Evolutionary conservation across 2,888 invertebrate genomes (phyloP).

Genomic region (Frankliniella intonsa): DNA sequence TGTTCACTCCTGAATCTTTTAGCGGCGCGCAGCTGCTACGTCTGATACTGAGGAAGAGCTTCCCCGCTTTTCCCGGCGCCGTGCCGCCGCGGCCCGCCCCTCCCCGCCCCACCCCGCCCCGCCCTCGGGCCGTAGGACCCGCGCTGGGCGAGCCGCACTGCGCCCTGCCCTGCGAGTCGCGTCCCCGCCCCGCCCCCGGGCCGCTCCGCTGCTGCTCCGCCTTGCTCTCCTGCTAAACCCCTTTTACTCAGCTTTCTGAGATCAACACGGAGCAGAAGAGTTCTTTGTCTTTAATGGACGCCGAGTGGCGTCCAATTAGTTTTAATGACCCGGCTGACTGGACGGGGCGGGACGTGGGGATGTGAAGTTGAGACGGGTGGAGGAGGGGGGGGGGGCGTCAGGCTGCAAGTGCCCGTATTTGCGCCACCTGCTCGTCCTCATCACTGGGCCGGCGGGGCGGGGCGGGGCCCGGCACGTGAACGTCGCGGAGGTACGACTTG

Average conservation of each 20-base stretch:
- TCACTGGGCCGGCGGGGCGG: not conserved
- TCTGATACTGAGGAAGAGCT: not conserved
- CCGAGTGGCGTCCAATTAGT: no score
- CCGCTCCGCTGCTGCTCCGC: no score
- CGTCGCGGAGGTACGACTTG: not conserved
- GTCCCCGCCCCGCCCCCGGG: no score
- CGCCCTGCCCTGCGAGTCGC: not conserved
- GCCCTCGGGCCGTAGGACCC: not conserved
- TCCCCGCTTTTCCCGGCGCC: not conserved
- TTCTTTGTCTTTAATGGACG: no score
- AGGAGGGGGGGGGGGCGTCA: not conserved
- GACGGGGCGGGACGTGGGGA: no score
- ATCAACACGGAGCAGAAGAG: no score
- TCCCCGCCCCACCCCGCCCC: not conserved
- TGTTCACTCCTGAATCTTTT: conserved; percentile 20
- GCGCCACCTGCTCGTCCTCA: no score
- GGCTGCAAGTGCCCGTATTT: no score
- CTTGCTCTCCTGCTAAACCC: no score
- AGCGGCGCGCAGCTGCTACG: not conserved
- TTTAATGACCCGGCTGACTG: no score
- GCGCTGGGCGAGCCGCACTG: not conserved
- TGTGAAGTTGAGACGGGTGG: no score
- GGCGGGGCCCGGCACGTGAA: not conserved
- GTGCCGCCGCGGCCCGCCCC: not conserved
- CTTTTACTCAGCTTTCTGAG: no score